Base-by-base conservation (phyloP, 2,797 vertebrate genomes). In the Coendou prehensilis region DNA sequence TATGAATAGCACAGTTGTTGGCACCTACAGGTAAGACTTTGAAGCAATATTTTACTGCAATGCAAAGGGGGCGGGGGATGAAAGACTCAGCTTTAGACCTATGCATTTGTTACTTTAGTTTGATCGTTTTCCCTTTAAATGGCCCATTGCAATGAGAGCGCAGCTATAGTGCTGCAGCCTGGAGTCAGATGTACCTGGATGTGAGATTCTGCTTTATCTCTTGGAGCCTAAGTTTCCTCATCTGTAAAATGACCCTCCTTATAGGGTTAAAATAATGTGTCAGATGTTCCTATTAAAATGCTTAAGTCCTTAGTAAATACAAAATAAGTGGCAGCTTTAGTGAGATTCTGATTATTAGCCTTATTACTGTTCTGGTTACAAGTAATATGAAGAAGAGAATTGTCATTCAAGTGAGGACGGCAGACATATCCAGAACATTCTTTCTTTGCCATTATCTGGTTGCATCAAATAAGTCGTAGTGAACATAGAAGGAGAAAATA, bases 401-500 rank as follows among this genome's bases (percentile, higher is more conserved):
- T 50, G 45, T 79, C 64, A 13, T 33, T 91, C 45, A 75, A 50
- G 18, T 47, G 9, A 56, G 30, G 54, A 37, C 30, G 41, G 5
- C 30, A 69, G 50, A 83, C 45, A 41, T 22, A 69, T 14, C 41
- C 18, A 0, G 54, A 26, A 37, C 26, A 52, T 73, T 84, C 87
- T 87, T 71, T 41, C 67, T 96, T 76, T 82, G 15, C 56, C 17
- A 2, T 83, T 86, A 71, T 63, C 30, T 22, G 13, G 52, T 67
- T 67, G 28, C 9, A 87, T 96, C 84, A 93, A 89, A 17, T 75
- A 67, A 78, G 26, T 47, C 67, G n/a, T 26, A 47, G 20, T 57
- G 67, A 94, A 57, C n/a, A 57, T 76, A 91, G 56, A 61, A 76
- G 56, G n/a, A 33, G 54, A 64, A 93, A 89, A 54, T 7, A 61